phyloP scores from a whole-genome alignment of 2,888 invertebrate species.

The Mamestra brassicae region DNA sequence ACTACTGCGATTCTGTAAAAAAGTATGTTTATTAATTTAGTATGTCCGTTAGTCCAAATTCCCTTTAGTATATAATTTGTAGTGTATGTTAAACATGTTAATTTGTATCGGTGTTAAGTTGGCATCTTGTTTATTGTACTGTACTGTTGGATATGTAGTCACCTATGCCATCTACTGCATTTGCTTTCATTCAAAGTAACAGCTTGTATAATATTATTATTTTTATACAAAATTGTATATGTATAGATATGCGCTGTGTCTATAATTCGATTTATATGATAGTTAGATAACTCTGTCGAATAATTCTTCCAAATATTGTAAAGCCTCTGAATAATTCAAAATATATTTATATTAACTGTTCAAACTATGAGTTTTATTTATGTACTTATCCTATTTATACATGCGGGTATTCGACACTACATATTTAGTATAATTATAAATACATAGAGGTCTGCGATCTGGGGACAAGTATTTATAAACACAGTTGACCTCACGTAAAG shows the following conservation, averaged over 20 bases:
- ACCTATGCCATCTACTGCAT: slow-evolving; percentile 61
- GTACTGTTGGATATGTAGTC: slow-evolving; percentile 64
- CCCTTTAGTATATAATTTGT: slow-evolving; percentile 56
- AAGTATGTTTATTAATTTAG: slow-evolving; percentile 53
- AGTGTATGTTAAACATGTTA: slow-evolving; percentile 63
- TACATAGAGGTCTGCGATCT: not conserved
- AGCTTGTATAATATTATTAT: slow-evolving; percentile 79
- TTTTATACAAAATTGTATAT: slow-evolving; percentile 75
- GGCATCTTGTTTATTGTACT: slow-evolving; percentile 67
- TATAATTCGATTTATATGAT: slow-evolving; percentile 72
- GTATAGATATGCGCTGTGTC: slow-evolving; percentile 75
- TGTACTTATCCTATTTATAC: slow-evolving; percentile 27
- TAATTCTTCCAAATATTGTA: slow-evolving; percentile 90
- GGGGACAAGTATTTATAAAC: slow-evolving; percentile 20
- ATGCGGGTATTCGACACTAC: not conserved
- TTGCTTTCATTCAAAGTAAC: slow-evolving; percentile 70
- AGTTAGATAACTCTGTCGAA: slow-evolving; percentile 77
- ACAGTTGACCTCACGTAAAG: slow-evolving; percentile 4
- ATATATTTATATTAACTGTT: slow-evolving; percentile 91
- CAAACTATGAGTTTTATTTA: slow-evolving; percentile 86
- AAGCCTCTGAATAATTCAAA: slow-evolving; percentile 91
- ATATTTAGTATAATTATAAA: not conserved
- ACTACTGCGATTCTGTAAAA: slow-evolving; percentile 15
- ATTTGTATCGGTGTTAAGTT: slow-evolving; percentile 73
- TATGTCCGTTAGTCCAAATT: slow-evolving; percentile 67